Evolutionary conservation across 2,113 vertebrate species (phyloP).

Genomic region (Clarias gariepinus): DNA sequence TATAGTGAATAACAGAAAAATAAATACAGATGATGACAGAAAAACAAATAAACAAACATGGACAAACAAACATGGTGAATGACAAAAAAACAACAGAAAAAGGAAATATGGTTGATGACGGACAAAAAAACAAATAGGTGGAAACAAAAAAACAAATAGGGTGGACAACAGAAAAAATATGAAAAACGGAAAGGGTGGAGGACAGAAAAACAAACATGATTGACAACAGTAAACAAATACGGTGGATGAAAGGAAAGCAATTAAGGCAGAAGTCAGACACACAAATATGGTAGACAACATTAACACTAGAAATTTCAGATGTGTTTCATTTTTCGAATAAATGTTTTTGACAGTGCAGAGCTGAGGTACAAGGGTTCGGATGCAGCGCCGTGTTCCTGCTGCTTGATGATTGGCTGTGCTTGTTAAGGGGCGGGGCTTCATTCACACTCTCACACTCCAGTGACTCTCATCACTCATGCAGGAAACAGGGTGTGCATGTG

Average conservation of each 20-base stretch:
- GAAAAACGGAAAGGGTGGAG: too few relatives aligned
- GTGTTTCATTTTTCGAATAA: not conserved
- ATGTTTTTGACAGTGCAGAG: not conserved
- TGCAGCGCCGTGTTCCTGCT: not conserved
- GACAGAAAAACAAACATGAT: not conserved
- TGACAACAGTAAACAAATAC: not conserved
- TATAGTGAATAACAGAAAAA: too few relatives aligned
- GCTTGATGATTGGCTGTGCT: conserved; percentile 16
- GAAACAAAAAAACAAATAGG: too few relatives aligned
- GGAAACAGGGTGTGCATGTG: conserved; percentile 25
- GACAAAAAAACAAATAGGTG: too few relatives aligned
- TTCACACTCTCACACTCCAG: not conserved
- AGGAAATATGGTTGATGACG: too few relatives aligned
- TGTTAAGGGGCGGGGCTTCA: not conserved
- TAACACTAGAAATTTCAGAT: not conserved
- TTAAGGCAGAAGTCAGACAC: not conserved
- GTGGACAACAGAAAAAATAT: not conserved
- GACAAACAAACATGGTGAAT: not conserved
- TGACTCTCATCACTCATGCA: not conserved
- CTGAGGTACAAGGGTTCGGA: not conserved
- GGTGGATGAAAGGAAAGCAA: not conserved
- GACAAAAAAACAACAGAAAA: not conserved
- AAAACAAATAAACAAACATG: not conserved
- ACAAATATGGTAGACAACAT: not conserved
- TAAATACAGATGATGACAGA: too few relatives aligned